A percentile compares a stretch with the other conserved stretches of the same genome.
These are phyloP conservation scores for Spisula solida DNA, from an alignment of 2,888 invertebrate genomes.

Conservation along the genomic window DNA sequence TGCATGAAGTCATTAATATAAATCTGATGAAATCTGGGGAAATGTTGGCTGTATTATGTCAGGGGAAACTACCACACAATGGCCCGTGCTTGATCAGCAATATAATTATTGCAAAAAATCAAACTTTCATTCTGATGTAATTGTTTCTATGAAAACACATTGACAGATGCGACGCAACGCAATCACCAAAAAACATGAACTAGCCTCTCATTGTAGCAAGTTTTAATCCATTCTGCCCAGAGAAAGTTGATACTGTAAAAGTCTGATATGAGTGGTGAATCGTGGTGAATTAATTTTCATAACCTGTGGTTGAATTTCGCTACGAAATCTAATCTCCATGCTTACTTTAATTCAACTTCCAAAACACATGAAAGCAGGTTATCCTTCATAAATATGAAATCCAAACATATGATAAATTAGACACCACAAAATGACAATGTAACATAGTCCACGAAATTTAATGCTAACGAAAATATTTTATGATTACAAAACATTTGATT, in stretches of 20 bases:
- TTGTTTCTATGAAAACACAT: background rate
- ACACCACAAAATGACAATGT: no score
- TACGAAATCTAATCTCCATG: no score
- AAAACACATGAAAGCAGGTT: no score
- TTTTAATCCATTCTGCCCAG: background rate
- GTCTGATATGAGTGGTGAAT: no score
- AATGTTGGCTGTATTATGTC: background rate
- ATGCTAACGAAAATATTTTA: no score
- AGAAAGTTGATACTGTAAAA: background rate
- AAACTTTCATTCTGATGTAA: slow-evolving; percentile 23
- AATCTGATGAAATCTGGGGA: slow-evolving; percentile 2
- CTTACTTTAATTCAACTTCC: no score
- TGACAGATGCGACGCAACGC: background rate
- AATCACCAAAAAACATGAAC: background rate
- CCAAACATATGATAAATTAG: no score
- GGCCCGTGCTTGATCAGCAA: background rate
- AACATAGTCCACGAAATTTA: no score
- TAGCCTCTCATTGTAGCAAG: background rate
- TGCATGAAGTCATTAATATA: background rate
- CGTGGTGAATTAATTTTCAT: no score
- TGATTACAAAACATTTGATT: no score
- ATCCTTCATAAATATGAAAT: no score
- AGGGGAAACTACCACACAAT: background rate
- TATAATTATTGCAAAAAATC: background rate
- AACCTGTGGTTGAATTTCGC: no score